These are phyloP conservation scores for Theristicus caerulescens DNA, from an alignment of 2,113 vertebrate genomes.

Conservation along the genomic window DNA sequence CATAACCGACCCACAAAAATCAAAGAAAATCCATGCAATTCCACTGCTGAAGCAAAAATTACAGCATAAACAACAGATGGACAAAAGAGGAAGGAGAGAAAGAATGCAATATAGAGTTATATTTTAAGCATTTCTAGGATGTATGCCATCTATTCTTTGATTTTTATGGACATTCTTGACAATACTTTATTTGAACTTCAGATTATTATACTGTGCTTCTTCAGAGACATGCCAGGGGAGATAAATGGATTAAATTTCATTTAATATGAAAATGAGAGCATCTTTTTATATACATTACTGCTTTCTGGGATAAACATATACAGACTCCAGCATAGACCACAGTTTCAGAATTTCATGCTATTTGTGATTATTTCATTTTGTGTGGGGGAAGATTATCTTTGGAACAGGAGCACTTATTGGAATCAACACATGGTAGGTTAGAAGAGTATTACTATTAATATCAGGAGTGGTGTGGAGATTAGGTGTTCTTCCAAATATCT, in stretches of 20 bases:
- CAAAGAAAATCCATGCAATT: background rate
- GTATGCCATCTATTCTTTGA: background rate
- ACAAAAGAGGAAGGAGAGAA: background rate
- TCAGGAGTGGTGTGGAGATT: background rate
- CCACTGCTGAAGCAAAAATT: background rate
- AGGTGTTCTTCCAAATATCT: background rate
- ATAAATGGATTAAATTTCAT: background rate
- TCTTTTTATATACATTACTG: background rate
- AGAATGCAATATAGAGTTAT: background rate
- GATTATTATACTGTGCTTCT: background rate
- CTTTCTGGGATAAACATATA: background rate
- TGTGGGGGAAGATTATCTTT: background rate
- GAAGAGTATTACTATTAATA: background rate
- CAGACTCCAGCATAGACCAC: background rate
- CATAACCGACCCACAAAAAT: background rate
- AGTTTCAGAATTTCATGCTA: background rate
- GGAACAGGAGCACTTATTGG: background rate
- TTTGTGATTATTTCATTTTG: background rate
- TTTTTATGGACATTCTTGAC: background rate
- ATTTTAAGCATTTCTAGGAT: background rate
- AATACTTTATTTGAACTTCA: background rate
- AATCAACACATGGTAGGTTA: background rate
- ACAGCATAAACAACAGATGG: background rate
- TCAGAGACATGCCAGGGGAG: background rate
- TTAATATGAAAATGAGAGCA: background rate